Evolutionary conservation across 2,888 invertebrate genomes (phyloP).

Genomic region (Agrilus cyanescens): DNA sequence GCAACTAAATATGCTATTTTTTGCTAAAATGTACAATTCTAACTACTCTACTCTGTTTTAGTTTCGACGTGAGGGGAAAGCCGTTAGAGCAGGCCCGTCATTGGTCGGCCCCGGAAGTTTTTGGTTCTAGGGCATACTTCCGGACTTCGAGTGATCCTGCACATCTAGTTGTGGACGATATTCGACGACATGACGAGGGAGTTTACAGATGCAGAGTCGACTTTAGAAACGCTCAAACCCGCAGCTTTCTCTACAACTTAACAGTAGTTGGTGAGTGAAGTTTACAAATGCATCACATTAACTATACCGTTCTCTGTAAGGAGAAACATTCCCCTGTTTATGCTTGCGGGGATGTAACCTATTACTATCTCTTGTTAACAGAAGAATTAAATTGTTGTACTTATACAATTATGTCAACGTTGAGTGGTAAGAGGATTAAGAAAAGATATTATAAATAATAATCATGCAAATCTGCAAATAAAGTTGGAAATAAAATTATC

Average conservation of each 20-base stretch:
- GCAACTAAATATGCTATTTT: not conserved
- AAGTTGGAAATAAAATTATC: not conserved
- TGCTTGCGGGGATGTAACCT: not conserved
- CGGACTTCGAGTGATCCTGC: constrained; percentile 68
- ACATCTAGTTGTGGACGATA: constrained; percentile 68
- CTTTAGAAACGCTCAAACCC: constrained; percentile 80
- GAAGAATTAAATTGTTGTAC: not conserved
- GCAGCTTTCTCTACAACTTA: constrained; percentile 80
- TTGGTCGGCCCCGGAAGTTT: constrained; percentile 76
- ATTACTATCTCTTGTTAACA: not conserved
- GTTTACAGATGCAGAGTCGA: constrained; percentile 83
- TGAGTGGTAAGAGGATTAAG: not conserved
- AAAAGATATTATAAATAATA: not conserved
- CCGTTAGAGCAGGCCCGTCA: constrained; percentile 67
- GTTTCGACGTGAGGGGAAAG: constrained; percentile 80
- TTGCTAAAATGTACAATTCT: not conserved
- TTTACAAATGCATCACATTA: not conserved
- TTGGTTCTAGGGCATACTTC: constrained; percentile 79
- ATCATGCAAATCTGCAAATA: not conserved
- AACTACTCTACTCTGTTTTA: constrained; percentile 36
- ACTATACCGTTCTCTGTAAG: not conserved
- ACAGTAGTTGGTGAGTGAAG: constrained; percentile 73
- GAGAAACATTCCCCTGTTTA: not conserved
- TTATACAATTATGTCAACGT: not conserved
- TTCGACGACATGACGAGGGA: constrained; percentile 79